Conservation (phyloP, 2,113 vertebrate species). For the Scatophagus argus region DNA sequence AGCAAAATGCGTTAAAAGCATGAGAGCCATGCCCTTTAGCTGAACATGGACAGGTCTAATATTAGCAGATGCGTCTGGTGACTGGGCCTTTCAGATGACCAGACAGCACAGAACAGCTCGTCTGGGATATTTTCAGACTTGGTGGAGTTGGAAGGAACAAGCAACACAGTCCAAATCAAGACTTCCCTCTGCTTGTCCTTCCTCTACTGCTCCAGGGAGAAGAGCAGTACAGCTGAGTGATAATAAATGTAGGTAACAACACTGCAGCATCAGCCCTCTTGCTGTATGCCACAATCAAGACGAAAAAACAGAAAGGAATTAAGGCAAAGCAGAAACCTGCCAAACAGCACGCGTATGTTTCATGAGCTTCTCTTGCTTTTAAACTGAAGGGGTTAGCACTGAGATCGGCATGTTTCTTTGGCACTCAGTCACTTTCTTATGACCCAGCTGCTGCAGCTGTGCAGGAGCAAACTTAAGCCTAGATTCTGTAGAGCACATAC, state of each 20-base stretch:
- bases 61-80: slow-evolving; percentile 71
- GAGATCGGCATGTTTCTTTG: slow-evolving; percentile 35
- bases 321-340: slow-evolving; percentile 9
- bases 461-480: neutral
- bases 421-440: slow-evolving; percentile 14
- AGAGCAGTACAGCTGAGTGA: slow-evolving; percentile 41
- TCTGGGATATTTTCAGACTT: slow-evolving; percentile 74
- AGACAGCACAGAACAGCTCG: slow-evolving; percentile 32
- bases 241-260: slow-evolving; percentile 55
- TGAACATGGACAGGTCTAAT: slow-evolving; percentile 61
- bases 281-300: slow-evolving; percentile 1
- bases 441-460: slow-evolving; percentile 23
- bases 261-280: slow-evolving; percentile 20
- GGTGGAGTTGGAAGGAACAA: slow-evolving; percentile 56
- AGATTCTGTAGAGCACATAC: neutral
- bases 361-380: slow-evolving; percentile 17
- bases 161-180: slow-evolving; percentile 53
- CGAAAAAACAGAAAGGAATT: neutral
- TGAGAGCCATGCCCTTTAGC: slow-evolving; percentile 41
- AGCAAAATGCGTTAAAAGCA: slow-evolving; percentile 17
- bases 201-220: slow-evolving; percentile 33
- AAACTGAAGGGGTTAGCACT: neutral
- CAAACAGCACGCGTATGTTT: slow-evolving; percentile 35
- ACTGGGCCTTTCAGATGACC: slow-evolving; percentile 48
- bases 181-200: slow-evolving; percentile 68